Conservation (phyloP, 2,797 vertebrate genomes). For the Ctenochaetus hawaiiensis region DNA sequence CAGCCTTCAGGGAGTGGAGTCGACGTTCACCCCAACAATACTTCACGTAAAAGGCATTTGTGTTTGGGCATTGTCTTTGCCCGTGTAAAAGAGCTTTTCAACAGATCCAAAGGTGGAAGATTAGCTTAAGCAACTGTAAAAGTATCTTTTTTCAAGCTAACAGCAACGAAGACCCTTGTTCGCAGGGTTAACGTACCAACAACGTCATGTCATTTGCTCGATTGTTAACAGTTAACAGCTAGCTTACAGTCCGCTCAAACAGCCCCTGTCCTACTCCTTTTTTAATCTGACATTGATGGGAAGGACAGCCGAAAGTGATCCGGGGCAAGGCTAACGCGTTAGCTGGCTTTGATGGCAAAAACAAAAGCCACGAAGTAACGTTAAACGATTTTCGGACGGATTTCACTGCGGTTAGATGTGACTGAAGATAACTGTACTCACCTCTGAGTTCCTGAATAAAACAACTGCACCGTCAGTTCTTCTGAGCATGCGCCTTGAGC, state of each 20-base stretch:
- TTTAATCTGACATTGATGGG: slow-evolving; percentile 9
- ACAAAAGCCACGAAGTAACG: slow-evolving; percentile 35
- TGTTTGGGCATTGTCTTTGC: not conserved
- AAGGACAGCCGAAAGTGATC: not conserved
- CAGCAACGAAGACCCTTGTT: not conserved
- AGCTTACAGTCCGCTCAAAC: slow-evolving; percentile 41
- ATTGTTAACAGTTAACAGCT: slow-evolving; percentile 8
- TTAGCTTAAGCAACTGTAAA: not conserved
- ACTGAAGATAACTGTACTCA: slow-evolving; percentile 73
- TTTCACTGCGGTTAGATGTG: slow-evolving; percentile 25
- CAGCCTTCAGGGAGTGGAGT: not conserved
- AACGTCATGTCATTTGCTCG: slow-evolving; percentile 3
- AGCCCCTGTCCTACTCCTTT: not conserved
- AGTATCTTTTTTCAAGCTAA: slow-evolving; percentile 23
- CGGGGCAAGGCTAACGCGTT: slow-evolving; percentile 15
- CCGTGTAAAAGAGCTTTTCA: not conserved
- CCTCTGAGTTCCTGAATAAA: slow-evolving; percentile 78
- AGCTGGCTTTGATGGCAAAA: slow-evolving; percentile 21
- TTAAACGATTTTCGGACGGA: not conserved
- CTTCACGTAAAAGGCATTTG: not conserved
- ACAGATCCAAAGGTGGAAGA: no score
- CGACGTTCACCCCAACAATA: slow-evolving; percentile 6
- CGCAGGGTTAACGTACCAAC: not conserved
- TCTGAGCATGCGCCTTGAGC: slow-evolving; percentile 82
- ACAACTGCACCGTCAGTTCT: slow-evolving; percentile 75